Percentiles rank a stretch among this genome's conserved stretches.
Conservation (phyloP, 1,140 invertebrate species). For the Microplitis mediator region DNA sequence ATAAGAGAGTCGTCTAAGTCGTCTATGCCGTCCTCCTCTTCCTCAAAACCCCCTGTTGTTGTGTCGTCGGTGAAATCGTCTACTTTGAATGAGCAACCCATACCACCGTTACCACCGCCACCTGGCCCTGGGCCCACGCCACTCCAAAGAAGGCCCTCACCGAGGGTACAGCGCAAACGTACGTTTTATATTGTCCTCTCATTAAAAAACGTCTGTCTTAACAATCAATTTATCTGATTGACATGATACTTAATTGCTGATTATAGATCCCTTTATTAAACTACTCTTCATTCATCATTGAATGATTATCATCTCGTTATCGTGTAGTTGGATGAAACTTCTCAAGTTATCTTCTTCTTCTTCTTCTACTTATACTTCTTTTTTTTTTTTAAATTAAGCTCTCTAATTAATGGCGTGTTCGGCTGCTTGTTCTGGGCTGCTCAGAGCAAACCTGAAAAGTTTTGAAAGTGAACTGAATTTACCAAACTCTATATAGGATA, state of each 20-base stretch:
- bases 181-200: conserved; percentile 46
- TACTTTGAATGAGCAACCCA: conserved; percentile 42
- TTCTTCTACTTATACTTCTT: not conserved
- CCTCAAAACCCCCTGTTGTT: conserved; percentile 39
- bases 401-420: too few relatives aligned
- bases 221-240: not conserved
- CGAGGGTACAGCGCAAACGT: conserved; percentile 54
- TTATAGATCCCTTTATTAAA: not conserved
- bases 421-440: too few relatives aligned
- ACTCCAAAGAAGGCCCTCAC: conserved; percentile 47
- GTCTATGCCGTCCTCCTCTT: conserved; percentile 35
- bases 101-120: conserved; percentile 50
- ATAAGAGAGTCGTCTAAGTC: conserved; percentile 44
- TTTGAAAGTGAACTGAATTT: too few relatives aligned
- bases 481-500: too few relatives aligned
- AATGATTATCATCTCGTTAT: not conserved
- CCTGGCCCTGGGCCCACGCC: conserved; percentile 48
- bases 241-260: not conserved
- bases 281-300: not conserved
- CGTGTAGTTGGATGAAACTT: not conserved
- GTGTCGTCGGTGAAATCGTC: conserved; percentile 37
- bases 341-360: not conserved
- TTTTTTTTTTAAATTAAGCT: too few relatives aligned
- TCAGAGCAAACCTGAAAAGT: too few relatives aligned
- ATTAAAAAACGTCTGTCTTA: conserved; percentile 19